Evolutionary conservation across 1,140 invertebrate genomes (phyloP), one percentile per base, ranked within the genome.

Genomic region (Brachystomella parvula): DNA sequence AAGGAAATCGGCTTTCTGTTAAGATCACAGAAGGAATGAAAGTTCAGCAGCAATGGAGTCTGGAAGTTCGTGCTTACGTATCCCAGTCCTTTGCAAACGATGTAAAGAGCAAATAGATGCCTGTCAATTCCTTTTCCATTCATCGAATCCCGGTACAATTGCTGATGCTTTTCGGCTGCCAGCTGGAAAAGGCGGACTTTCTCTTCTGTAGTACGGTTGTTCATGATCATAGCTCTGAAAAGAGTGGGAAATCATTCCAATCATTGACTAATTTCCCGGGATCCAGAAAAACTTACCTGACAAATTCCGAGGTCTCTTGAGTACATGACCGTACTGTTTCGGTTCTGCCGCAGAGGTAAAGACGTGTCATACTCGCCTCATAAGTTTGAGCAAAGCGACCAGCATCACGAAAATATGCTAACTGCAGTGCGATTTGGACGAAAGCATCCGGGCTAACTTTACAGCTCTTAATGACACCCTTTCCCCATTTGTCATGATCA

Each of bases 31-130:
- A 57, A 30, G 32, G 19, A 9, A 39, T 31, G 28, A 67, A 49
- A 19, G 30, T 30, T 29, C 26, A 1, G 32, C 35, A 28, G 26
- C 29, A 39, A 47, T 30, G 66, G 30, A 64, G 31, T 65, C 28
- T 59, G 57, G 26, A 60, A 35, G 26, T 62, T 30, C 28, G n/a
- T 15, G 76, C 78, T 76, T 74, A 80, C 80, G 74, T 79, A 77
- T n/a, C 79, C 80, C 19, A 82, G 69, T 29, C 80, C 80, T 67
- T 79, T 79, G 60, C 80, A 79, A 47, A 78, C 76, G 15, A 83
- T 80, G 74, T 80, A 82, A 0, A 83, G 75, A 44, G 79, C 81
- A 78, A 83, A 83, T 2, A 83, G 74, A 72, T 83, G 82, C 21
- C 82, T 72, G 71, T 83, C 82, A 56, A 79, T 76, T 59, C 79